Evolutionary conservation across 2,113 vertebrate genomes (phyloP).

Genomic region (Dryoscopus gambensis): DNA sequence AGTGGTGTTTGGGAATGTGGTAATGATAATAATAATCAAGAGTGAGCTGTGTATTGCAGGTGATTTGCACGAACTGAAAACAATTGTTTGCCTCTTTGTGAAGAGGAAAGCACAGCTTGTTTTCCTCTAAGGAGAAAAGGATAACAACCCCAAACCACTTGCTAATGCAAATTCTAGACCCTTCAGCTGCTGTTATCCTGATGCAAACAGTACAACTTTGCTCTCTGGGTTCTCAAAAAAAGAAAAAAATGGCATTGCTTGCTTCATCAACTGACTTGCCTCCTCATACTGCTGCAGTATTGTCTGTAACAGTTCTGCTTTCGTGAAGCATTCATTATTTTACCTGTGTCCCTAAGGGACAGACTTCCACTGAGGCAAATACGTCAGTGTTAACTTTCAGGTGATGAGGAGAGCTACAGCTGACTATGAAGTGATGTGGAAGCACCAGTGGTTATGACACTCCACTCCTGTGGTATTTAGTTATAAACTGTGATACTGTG

Average conservation of each 20-base stretch:
- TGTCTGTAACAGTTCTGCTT: background rate
- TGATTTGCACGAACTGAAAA: background rate
- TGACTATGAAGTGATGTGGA: background rate
- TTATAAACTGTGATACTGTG: background rate
- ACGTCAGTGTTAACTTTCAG: background rate
- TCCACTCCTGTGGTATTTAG: background rate
- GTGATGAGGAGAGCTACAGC: rapidly evolving
- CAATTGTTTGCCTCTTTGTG: background rate
- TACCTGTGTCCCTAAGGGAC: background rate
- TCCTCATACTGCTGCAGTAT: background rate
- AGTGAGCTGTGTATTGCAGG: background rate
- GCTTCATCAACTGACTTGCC: background rate
- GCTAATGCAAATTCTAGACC: background rate
- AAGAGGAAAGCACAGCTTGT: background rate
- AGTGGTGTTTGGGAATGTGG: background rate
- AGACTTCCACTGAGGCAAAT: background rate
- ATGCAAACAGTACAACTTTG: background rate
- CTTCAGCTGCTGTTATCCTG: background rate
- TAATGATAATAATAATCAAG: background rate
- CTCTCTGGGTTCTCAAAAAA: background rate
- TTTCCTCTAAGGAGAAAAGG: background rate
- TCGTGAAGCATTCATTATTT: background rate
- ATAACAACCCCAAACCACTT: background rate
- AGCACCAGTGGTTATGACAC: background rate
- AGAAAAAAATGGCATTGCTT: background rate